A percentile compares a stretch with the other conserved stretches of the same genome.
Conservation (phyloP, 2,113 vertebrate species). For the Drymodes brunneopygia region DNA sequence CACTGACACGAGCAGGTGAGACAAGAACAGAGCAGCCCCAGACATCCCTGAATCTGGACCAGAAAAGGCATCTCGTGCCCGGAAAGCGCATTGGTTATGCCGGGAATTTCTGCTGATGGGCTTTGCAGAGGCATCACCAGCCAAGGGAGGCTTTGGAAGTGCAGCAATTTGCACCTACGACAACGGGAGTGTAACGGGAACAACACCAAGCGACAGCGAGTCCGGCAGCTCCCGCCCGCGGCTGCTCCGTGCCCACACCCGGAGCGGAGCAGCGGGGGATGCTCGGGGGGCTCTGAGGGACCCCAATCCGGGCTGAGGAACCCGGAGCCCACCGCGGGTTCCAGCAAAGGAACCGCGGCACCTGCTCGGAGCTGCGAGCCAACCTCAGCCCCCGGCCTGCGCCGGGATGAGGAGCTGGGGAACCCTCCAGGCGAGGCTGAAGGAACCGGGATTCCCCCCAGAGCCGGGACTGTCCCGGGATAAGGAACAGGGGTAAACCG, state of each 20-base stretch:
- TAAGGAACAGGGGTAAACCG: not conserved
- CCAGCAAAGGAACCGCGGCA: fast-evolving
- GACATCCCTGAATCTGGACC: not conserved
- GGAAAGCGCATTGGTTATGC: not conserved
- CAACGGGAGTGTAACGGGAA: not conserved
- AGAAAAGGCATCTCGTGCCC: not conserved
- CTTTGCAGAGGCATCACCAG: not conserved
- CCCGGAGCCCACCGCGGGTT: fast-evolving
- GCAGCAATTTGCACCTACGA: not conserved
- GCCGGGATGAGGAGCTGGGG: not conserved
- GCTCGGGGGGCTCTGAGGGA: not conserved
- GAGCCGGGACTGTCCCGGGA: not conserved
- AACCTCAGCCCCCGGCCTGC: not conserved
- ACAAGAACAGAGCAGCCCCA: not conserved
- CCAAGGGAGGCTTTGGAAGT: not conserved
- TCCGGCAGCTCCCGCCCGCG: not conserved
- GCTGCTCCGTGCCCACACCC: fast-evolving
- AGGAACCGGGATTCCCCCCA: not conserved
- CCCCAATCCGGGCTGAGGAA: fast-evolving
- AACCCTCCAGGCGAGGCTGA: not conserved
- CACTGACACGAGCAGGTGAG: not conserved
- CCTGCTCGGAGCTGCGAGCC: not conserved
- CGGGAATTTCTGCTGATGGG: not conserved
- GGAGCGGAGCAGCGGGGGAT: not conserved
- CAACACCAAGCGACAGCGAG: not conserved